Base-by-base conservation (phyloP, 2,113 vertebrate genomes). In the Archocentrus centrarchus region DNA sequence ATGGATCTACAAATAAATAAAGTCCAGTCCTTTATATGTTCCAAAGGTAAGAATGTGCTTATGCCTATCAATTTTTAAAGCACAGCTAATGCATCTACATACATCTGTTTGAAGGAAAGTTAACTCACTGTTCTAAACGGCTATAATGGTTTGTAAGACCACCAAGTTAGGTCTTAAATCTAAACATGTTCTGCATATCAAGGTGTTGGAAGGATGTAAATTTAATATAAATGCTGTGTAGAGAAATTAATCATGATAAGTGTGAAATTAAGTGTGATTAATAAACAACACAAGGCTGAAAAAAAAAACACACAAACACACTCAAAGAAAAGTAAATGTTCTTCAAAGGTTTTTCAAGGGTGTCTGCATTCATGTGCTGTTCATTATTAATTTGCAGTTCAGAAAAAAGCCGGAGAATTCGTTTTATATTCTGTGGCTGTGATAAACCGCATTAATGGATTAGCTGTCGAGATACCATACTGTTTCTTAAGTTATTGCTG, bases 401-500 rank as follows among this genome's bases (percentile, higher is more conserved):
- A 85, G 79, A 80, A 82, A 82, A 82, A 86, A 75, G 35, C 50
- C 68, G 44, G 77, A 81, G 32, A 85, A 83, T 86, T 90, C 24
- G 77, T 92, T 90, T 87, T 11, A 47, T 82, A 82, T 81, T 87
- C 61, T 20, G 77, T 11, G 80, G 83, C 83, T 76, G 70, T 80
- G 81, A 89, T 88, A 90, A 91, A 91, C 79, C 20, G 22, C 81
- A 88, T 90, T 85, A 88, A 91, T 91, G 90, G 82, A 88, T 86
- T 82, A 84, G 86, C 89, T 90, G 91, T 87, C 89, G 14, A 87
- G 88, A 90, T 84, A 75, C 70, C 90, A 82, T 76, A 79, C 82
- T 87, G 82, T 86, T 90, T 79, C 84, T 85, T 79, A 89, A 87
- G 81, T 92, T 91, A 92, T 91, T 87, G 85, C 90, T 87, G 70